These are phyloP conservation scores for Corvus cornix DNA, from an alignment of 2,113 vertebrate species.

Conservation along the genomic window DNA sequence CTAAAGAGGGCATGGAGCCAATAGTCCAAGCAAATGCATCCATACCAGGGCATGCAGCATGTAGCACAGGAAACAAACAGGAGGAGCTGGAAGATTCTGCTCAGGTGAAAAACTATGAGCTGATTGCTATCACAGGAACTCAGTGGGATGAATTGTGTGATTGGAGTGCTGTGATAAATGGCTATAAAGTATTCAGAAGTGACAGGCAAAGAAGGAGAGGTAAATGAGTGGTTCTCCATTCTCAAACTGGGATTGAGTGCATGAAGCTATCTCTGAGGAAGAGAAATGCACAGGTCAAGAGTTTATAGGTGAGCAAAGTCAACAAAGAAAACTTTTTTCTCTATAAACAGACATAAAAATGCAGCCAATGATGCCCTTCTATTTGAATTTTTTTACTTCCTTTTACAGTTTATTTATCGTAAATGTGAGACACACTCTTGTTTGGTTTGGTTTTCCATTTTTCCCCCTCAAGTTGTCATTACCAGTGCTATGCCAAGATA, in stretches of 20 bases:
- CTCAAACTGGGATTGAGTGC: not conserved
- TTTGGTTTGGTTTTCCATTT: not conserved
- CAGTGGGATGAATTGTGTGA: rapidly evolving
- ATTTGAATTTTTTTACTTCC: not conserved
- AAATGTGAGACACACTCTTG: not conserved
- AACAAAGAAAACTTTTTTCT: not conserved
- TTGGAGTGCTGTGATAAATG: not conserved
- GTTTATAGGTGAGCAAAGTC: not conserved
- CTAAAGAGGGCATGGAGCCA: too few relatives aligned
- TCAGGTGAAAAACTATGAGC: not conserved
- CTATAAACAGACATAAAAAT: not conserved
- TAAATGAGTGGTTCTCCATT: rapidly evolving
- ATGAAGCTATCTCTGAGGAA: not conserved
- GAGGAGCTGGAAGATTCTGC: not conserved
- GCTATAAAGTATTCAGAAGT: not conserved
- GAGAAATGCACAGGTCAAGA: not conserved
- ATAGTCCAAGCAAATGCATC: not conserved
- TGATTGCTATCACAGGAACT: not conserved
- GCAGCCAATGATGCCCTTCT: not conserved
- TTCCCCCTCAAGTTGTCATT: not conserved
- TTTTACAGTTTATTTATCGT: not conserved
- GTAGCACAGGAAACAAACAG: not conserved
- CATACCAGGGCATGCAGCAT: not conserved
- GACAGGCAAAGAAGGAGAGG: not conserved
- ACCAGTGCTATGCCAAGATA: not conserved